A percentile compares a stretch with the other conserved stretches of the same genome.
Conservation (phyloP, 2,797 vertebrate genomes). For the Phataginus tricuspis region DNA sequence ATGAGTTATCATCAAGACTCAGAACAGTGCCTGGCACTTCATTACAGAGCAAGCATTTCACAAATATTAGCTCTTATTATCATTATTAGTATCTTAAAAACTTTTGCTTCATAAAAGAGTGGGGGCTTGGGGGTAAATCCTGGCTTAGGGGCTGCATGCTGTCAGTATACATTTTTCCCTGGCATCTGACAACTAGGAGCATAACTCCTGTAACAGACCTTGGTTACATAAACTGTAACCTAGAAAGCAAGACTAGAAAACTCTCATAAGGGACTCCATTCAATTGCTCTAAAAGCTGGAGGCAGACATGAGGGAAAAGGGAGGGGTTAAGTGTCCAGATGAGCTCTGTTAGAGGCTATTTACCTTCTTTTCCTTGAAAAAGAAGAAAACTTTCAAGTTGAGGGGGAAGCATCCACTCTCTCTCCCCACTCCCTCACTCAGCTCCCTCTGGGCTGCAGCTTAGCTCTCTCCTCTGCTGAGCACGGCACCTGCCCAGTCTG, state of each 20-base stretch:
- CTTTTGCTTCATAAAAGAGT: not conserved
- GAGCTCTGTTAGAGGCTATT: not conserved
- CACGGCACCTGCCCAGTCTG: not conserved
- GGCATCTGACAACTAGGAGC: not conserved
- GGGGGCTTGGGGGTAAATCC: not conserved
- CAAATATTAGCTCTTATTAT: not conserved
- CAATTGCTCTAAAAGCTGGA: not conserved
- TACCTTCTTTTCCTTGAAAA: not conserved
- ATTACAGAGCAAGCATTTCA: not conserved
- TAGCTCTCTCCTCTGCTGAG: not conserved
- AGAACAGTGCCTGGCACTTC: not conserved
- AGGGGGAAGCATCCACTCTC: not conserved
- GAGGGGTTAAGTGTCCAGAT: not conserved
- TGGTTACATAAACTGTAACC: slow-evolving; percentile 47
- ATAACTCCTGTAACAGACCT: not conserved
- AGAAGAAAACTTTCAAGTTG: not conserved
- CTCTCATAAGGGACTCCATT: slow-evolving; percentile 25
- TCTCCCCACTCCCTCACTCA: not conserved
- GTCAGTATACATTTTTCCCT: not conserved
- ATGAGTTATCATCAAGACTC: not conserved
- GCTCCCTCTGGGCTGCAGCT: not conserved
- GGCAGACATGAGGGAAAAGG: not conserved
- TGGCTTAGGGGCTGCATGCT: not conserved
- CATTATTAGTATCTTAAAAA: not conserved
- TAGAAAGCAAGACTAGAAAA: slow-evolving; percentile 40